A percentile compares a stretch with the other conserved stretches of the same genome.
Conservation (phyloP, 2,113 vertebrate genomes). For the Atrichornis clamosus region DNA sequence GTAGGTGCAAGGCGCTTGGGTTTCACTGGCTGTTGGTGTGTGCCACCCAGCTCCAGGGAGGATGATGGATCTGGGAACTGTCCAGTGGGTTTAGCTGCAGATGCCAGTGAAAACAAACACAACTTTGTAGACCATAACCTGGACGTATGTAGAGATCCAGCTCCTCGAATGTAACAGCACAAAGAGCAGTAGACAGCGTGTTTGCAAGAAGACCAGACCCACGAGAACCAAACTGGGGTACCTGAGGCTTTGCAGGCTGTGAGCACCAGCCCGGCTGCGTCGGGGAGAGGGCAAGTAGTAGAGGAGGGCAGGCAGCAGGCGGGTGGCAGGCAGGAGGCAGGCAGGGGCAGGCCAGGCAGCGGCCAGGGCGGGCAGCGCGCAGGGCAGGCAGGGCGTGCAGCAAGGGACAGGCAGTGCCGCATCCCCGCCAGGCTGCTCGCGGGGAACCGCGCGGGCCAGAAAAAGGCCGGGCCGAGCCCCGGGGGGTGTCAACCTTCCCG, state of each 20-base stretch:
- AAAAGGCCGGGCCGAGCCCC: background rate
- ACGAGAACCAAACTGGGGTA: background rate
- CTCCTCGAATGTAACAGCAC: rapidly evolving
- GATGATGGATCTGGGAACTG: background rate
- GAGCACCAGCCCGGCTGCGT: too few species aligned
- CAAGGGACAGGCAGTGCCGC: background rate
- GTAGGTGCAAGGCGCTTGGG: rapidly evolving
- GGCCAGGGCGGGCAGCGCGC: background rate
- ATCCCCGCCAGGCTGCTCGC: background rate
- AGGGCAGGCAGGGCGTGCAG: too few species aligned
- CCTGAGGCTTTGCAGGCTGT: background rate
- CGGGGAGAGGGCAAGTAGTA: background rate
- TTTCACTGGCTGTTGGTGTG: rapidly evolving
- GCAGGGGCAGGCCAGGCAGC: too few species aligned
- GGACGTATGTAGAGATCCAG: rapidly evolving
- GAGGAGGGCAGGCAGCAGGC: too few species aligned
- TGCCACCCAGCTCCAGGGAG: rapidly evolving
- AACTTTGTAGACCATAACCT: background rate
- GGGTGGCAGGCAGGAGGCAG: background rate
- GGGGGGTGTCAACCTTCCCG: too few species aligned
- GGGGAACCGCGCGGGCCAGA: too few species aligned
- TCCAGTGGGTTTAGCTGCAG: background rate
- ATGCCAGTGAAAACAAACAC: background rate
- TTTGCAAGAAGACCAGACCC: background rate
- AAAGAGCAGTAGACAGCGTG: rapidly evolving